phyloP scores from a whole-genome alignment of 2,888 invertebrate genomes.

The Ophion costatus region DNA sequence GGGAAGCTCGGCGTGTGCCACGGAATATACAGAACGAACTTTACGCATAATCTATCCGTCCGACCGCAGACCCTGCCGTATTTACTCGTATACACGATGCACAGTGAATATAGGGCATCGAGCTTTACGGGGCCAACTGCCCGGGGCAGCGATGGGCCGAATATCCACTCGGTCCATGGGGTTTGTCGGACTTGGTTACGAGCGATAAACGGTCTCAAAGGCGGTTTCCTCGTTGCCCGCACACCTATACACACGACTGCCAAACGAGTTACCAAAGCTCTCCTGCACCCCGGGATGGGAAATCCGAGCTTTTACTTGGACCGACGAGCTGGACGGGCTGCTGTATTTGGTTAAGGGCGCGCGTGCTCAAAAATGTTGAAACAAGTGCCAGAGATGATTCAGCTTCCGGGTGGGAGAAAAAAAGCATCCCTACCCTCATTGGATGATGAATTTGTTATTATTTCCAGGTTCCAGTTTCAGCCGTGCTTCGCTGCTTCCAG shows the following conservation, averaged over 20 bases:
- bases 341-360: no score
- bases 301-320: slow-evolving; percentile 5
- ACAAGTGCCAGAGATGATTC: no score
- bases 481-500: no score
- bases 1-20: slow-evolving; percentile 19
- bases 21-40: slow-evolving; percentile 42
- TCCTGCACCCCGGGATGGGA: neutral
- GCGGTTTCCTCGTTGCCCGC: slow-evolving; percentile 17
- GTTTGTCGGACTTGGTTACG: slow-evolving; percentile 63
- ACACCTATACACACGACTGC: slow-evolving; percentile 7
- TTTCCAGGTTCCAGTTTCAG: no score
- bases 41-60: slow-evolving; percentile 64
- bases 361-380: no score
- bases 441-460: no score
- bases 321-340: neutral
- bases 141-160: slow-evolving; percentile 42
- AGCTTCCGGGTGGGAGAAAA: no score
- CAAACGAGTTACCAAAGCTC: slow-evolving; percentile 37
- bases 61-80: slow-evolving; percentile 50
- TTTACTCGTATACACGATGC: slow-evolving; percentile 51
- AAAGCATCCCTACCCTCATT: no score
- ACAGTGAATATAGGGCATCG: slow-evolving; percentile 41
- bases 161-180: slow-evolving; percentile 50
- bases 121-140: slow-evolving; percentile 45
- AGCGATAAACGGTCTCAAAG: slow-evolving; percentile 58